These are phyloP conservation scores for Drosophila sp. DNA, from an alignment of 1,140 invertebrate genomes.

Conservation along the genomic window DNA sequence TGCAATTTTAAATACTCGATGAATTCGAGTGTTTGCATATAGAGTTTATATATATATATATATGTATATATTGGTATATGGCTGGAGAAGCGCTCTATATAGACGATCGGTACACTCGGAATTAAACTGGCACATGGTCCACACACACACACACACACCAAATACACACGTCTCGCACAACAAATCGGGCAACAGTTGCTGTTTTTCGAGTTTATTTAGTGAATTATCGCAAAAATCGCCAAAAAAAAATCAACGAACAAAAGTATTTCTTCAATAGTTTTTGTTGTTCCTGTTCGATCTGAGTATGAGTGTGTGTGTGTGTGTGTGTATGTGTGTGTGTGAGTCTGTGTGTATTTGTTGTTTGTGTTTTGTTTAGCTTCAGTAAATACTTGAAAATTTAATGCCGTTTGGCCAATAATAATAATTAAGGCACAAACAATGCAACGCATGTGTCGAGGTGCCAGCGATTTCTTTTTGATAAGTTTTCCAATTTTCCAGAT, in stretches of 20 bases:
- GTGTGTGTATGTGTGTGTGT: conserved; percentile 1
- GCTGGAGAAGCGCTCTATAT: conserved; percentile 30
- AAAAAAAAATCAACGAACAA: conserved; percentile 27
- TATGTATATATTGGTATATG: too few species aligned
- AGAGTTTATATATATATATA: conserved; percentile 8
- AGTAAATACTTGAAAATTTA: conserved; percentile 83
- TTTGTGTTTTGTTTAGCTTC: conserved; percentile 78
- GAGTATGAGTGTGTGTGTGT: too few species aligned
- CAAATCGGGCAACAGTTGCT: conserved; percentile 27
- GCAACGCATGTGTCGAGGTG: conserved; percentile 1
- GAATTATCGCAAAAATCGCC: conserved; percentile 53
- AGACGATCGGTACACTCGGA: conserved; percentile 7
- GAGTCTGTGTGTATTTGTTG: conserved; percentile 15
- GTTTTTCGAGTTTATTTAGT: conserved; percentile 49
- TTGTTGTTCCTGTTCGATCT: conserved; percentile 2
- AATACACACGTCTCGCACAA: conserved; percentile 1
- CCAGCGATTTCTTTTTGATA: conserved; percentile 12
- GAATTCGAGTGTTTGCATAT: background rate
- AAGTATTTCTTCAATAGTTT: conserved; percentile 22
- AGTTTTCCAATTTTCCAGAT: conserved; percentile 29
- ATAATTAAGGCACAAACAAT: conserved; percentile 76
- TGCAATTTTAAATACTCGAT: conserved; percentile 18
- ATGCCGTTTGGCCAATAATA: conserved; percentile 81
- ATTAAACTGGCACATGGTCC: conserved; percentile 43
- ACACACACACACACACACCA: background rate